A percentile compares a stretch with the other conserved stretches of the same genome.
phyloP scores from a whole-genome alignment of 2,797 vertebrate species.

The Onychomys arenicola region DNA sequence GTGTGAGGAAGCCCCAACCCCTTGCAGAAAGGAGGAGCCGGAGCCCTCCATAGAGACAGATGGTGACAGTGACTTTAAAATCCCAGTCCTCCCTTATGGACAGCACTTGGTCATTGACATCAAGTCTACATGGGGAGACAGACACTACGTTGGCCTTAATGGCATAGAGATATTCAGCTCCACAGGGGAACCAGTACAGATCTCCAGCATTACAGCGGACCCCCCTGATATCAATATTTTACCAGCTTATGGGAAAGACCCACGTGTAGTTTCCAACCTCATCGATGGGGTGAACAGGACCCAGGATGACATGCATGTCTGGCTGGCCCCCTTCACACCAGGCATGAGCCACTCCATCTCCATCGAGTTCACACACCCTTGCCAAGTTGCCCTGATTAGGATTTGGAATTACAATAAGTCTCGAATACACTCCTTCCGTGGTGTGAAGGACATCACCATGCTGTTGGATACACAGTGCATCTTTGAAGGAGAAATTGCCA shows the following conservation, averaged over 20 bases:
- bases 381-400: constrained; percentile 96
- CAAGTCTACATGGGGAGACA: constrained; percentile 96
- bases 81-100: constrained; percentile 95
- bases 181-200: constrained; percentile 91
- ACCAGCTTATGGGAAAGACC: constrained; percentile 95
- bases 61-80: constrained; percentile 91
- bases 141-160: constrained; percentile 97
- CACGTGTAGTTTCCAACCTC: constrained; percentile 93
- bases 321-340: constrained; percentile 96
- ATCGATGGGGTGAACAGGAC: constrained; percentile 95
- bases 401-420: constrained; percentile 99
- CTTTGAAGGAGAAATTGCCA: constrained; percentile 98
- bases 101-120: constrained; percentile 93
- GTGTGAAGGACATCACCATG: constrained; percentile 95
- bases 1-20: constrained; percentile 45
- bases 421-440: constrained; percentile 97
- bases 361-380: constrained; percentile 91
- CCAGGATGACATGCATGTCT: constrained; percentile 99
- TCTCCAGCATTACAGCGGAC: constrained; percentile 90
- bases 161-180: constrained; percentile 96
- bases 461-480: constrained; percentile 92
- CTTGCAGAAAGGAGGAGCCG: constrained; percentile 68
- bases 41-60: constrained; percentile 83
- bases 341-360: constrained; percentile 92
- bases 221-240: constrained; percentile 96